Conservation (phyloP, 2,797 vertebrate genomes). For the Peromyscus aztecus region DNA sequence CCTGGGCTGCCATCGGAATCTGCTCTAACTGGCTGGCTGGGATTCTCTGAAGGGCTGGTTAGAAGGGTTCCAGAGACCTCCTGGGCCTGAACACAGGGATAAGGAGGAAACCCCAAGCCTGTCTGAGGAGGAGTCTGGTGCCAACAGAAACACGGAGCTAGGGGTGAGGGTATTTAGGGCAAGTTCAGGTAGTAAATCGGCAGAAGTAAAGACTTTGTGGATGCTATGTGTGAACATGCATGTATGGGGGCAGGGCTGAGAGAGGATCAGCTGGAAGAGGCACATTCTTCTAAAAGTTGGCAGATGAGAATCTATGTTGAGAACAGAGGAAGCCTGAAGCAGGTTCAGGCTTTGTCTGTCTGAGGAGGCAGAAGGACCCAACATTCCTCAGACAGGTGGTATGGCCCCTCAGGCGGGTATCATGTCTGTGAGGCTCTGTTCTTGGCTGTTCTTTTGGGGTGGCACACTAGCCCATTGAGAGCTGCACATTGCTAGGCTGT, state of each 20-base stretch:
- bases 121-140: neutral
- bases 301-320: neutral
- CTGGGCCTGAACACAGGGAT: neutral
- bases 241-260: neutral
- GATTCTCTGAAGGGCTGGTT: neutral
- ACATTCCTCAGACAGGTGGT: neutral
- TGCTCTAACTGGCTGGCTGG: neutral
- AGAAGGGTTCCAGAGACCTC: neutral
- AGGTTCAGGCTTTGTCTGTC: neutral
- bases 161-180: neutral
- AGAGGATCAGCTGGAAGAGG: neutral
- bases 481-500: neutral
- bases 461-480: neutral
- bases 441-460: conserved; percentile 41
- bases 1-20: neutral
- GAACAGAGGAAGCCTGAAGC: conserved; percentile 50
- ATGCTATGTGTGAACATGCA: neutral
- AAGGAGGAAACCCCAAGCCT: neutral
- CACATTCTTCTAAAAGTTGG: conserved; percentile 50
- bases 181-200: neutral
- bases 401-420: neutral
- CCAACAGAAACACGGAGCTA: neutral
- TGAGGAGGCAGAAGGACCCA: neutral
- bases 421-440: conserved; percentile 5
- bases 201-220: conserved; percentile 9